Evolutionary conservation across 1,140 invertebrate genomes (phyloP), one percentile per base, ranked within the genome.

Genomic region (Cotesia chilonis): DNA sequence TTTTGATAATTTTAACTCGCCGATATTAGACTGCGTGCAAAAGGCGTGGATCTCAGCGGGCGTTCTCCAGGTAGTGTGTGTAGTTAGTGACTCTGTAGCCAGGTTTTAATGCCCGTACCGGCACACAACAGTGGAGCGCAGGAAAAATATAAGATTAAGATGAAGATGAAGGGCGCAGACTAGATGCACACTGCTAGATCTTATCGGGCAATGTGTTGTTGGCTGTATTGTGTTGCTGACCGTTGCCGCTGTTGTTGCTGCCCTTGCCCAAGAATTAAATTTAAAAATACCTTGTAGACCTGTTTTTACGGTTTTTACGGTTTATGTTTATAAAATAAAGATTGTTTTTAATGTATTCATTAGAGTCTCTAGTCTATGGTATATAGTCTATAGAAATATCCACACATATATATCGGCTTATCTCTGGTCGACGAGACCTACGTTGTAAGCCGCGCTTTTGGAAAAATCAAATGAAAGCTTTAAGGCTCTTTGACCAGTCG

Each of bases 1-100:
- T 28, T 28, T 28, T 28, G 28, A 28, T 47, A 47, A 47, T 47
- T 47, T 47, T 47, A 9, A 47, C 41, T 47, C 41, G 5, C 41
- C 57, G 57, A 7, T 59, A 9, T 9, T 59, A 59, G 36, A 59
- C 57, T 59, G 57, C 57, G 57, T 59, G 57, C 57, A 59, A 59
- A 59, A 59, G 57, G 57, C 57, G 57, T 59, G 57, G 57, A 59
- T 59, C 57, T 59, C 57, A 59, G 57, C 57, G 57, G 57, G 57
- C 57, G 57, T 59, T 59, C 57, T 28, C 28, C 20, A 10, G 17
- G 57, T 59, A 59, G 4, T 59, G 20, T 59, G 20, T 59, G 57
- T 59, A 55, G 12, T 14, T 55, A 55, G 41, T 55, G 17, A 55
- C n/a, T 55, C 12, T 55, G 17, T 55, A 55, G n/a, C 12, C 17